A percentile compares a stretch with the other conserved stretches of the same genome.
Conservation (phyloP, 2,888 invertebrate genomes). For the Muschampia plurimacula region DNA sequence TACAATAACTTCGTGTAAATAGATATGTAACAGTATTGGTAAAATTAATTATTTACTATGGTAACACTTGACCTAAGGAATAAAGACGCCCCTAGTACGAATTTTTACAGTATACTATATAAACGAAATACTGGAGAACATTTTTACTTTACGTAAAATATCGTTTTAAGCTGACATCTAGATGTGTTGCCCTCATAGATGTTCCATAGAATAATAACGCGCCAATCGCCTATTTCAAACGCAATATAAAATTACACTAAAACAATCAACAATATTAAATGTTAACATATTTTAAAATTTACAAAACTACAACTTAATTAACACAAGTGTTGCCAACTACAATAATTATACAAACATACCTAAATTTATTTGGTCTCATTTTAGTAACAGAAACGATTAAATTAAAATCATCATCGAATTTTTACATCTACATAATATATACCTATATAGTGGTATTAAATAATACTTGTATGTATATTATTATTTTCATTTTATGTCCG, state of each 20-base stretch:
- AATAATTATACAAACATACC: slow-evolving; percentile 70
- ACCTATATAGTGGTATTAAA: slow-evolving; percentile 30
- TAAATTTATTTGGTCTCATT: slow-evolving; percentile 84
- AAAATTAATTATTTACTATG: slow-evolving; percentile 76
- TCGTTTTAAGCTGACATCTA: background rate
- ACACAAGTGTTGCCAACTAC: slow-evolving; percentile 70
- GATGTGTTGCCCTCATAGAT: slow-evolving; percentile 11
- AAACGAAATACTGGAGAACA: slow-evolving; percentile 41
- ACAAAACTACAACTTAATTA: slow-evolving; percentile 78
- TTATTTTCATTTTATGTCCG: slow-evolving; percentile 11
- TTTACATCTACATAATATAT: slow-evolving; percentile 44
- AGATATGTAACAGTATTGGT: slow-evolving; percentile 73
- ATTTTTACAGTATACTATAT: slow-evolving; percentile 54
- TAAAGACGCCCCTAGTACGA: slow-evolving; percentile 44
- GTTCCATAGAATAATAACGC: slow-evolving; percentile 18
- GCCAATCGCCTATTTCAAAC: slow-evolving; percentile 32
- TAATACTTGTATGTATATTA: background rate
- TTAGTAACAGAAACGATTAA: slow-evolving; percentile 57
- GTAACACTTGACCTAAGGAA: slow-evolving; percentile 78
- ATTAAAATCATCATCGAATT: slow-evolving; percentile 48
- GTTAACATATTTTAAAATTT: slow-evolving; percentile 78
- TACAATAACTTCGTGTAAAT: slow-evolving; percentile 73
- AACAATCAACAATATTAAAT: slow-evolving; percentile 63
- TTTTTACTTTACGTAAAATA: background rate
- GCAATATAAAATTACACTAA: slow-evolving; percentile 49